Evolutionary conservation across 1,140 invertebrate genomes (phyloP), one percentile per base, ranked within the genome.

Genomic region (Dufourea novaeangliae): DNA sequence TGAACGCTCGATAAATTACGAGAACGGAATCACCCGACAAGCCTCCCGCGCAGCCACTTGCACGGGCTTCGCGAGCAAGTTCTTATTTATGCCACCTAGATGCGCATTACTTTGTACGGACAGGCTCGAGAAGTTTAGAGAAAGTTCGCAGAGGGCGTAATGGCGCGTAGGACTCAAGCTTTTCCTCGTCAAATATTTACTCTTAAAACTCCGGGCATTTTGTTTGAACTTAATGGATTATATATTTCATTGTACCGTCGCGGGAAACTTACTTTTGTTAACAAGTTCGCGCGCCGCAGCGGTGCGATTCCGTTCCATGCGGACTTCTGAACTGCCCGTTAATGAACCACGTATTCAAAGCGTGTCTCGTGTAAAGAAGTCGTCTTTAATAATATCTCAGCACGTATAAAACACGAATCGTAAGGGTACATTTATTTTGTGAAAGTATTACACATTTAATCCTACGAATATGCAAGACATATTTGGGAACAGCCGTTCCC

Each of bases 171-270:
- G n/a, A 17, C 20, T 20, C 20, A 17, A n/a, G 46, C 46, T n/a
- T 6, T n/a, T n/a, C 46, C 46, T 50, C 46, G 46, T 50, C 46
- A 50, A 50, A 50, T 50, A 50, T 50, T 50, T 50, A 50, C 46
- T 50, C 46, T 50, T 50, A 50, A 50, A 50, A 50, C 46, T 50
- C 46, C 46, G 46, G n/a, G 46, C 20, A 50, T 50, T 50, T 50
- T 50, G 46, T 50, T 50, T 50, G 46, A 50, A 50, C 46, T 50
- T 50, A 50, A 50, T 50, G 46, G 46, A 50, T 50, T 50, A 50
- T 50, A 50, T n/a, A 50, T 50, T n/a, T 50, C 46, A 50, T 50
- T 50, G 46, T 50, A n/a, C 46, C 46, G 46, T 50, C 46, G 20
- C 20, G 46, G 46, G 46, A n/a, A n/a, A 50, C 46, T 50, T 50